Evolutionary conservation across 2,888 invertebrate genomes (phyloP), one percentile per base, ranked within the genome.

Genomic region (Lochmaea crataegi): DNA sequence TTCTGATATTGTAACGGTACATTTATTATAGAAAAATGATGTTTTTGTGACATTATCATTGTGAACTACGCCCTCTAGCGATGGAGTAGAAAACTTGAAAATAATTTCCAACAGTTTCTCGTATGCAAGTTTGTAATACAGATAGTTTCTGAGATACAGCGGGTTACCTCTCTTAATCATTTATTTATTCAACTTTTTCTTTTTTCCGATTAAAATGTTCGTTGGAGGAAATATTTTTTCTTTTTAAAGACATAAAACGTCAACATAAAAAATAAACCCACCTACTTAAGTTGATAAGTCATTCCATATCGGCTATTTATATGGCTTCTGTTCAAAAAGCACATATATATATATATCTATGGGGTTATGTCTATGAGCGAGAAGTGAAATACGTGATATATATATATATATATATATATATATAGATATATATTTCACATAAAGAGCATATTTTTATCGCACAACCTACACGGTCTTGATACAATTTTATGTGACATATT

Each of bases 401-500:
- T 85, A 85, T 2, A n/a, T n/a, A n/a, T n/a, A n/a, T n/a, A n/a
- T n/a, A n/a, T 26, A 26, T 26, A 26, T 5, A 22, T 22, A 22
- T 22, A 22, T 1, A 22, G 84, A 85, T 85, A 83, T 84, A 85
- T 86, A 84, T 16, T 5, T 85, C 83, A 84, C 85, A 85, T 85
- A 85, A 84, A 83, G 83, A 83, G 82, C 75, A 81, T 80, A 82
- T 83, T 85, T 77, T 85, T 85, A 85, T 85, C 85, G 84, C 81
- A 72, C 76, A 78, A 81, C 81, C 79, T 77, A 82, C 79, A 79
- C 79, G 77, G 77, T 74, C 79, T 80, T 83, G 85, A 85, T 84
- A 83, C 86, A 85, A 86, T 87, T 86, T 87, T 86, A 86, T 86
- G 85, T 86, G 86, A 86, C 86, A 86, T 85, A 86, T 85, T 86